Percentiles rank a stretch among this genome's conserved stretches.
Evolutionary conservation across 2,888 invertebrate species (phyloP).

Genomic region (Apamea crenata): DNA sequence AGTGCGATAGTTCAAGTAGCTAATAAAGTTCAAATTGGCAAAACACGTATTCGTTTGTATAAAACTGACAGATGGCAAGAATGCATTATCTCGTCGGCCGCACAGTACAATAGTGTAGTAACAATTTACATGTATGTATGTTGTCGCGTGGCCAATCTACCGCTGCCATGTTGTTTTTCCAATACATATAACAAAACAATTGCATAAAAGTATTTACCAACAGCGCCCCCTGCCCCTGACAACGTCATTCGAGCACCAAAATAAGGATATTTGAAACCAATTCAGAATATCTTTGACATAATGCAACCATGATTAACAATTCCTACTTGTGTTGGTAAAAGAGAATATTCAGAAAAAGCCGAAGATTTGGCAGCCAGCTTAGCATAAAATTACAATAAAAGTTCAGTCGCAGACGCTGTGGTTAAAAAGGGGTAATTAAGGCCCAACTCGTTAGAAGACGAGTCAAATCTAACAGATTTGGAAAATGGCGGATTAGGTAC

Average conservation of each 20-base stretch:
- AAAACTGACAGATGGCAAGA: not conserved
- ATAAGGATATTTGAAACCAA: too few relatives aligned
- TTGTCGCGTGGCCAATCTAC: not conserved
- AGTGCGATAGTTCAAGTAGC: not conserved
- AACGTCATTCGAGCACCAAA: too few relatives aligned
- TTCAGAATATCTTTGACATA: not conserved
- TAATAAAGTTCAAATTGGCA: not conserved
- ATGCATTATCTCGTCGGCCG: too few relatives aligned
- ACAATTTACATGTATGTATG: not conserved
- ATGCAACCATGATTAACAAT: not conserved
- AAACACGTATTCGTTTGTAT: not conserved
- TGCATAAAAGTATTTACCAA: too few relatives aligned
- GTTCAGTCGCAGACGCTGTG: slow-evolving; percentile 14
- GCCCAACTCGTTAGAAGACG: slow-evolving; percentile 8
- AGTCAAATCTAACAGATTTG: slow-evolving; percentile 3
- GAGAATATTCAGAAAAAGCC: slow-evolving; percentile 1
- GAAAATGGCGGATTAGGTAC: not conserved
- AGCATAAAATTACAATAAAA: slow-evolving; percentile 47
- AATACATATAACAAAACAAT: too few relatives aligned
- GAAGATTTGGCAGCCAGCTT: slow-evolving; percentile 19
- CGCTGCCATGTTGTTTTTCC: not conserved
- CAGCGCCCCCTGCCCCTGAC: not conserved
- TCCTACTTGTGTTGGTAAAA: not conserved
- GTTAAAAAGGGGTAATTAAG: slow-evolving; percentile 19
- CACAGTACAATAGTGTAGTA: not conserved